Evolutionary conservation across 2,113 vertebrate species (phyloP), one percentile per base, ranked within the genome.

Genomic region (Bettongia penicillata): DNA sequence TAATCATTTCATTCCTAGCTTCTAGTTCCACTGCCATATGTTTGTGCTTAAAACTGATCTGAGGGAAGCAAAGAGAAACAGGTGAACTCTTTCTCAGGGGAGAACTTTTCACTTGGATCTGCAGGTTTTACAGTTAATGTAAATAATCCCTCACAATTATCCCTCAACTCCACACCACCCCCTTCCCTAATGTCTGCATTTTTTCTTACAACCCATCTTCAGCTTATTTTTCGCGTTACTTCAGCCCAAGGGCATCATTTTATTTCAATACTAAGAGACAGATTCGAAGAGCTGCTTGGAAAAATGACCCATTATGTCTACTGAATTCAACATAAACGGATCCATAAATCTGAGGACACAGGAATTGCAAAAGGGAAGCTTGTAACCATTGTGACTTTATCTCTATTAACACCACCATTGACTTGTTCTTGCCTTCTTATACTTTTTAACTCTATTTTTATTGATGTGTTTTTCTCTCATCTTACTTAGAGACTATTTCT

Each of bases 401-500:
- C 22, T 94, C 53, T 91, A 90, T 90, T 90, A 50, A 95, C 6
- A 93, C 90, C 52, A 92, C 37, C 53, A 6, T 47, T 91, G 92
- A 94, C 31, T 57, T 16, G 55, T 31, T 51, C 48, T 94, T 94
- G 94, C 4, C 3, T 91, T 90, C 90, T 53, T 92, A 68, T 53
- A 57, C 84, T 96, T 93, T 84, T 50, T 55, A 95, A 49, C 3
- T 95, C 26, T 61, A 23, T 61, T 37, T 94, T 53, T 91, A 94
- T 49, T 93, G 19, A 77, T 91, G 94, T 97, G 2, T 26, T 91
- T 94, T 91, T 91, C 94, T 95, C 94, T 57, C 7, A 49, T 93
- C 12, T 90, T 43, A 95, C 90, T 94, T 53, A 28, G 90, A 94
- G 95, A 84, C 92, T 91, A 53, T 14, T 94, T 23, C 92, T 24